Conservation (phyloP, 2,113 vertebrate genomes). For the Corvus moneduloides region DNA sequence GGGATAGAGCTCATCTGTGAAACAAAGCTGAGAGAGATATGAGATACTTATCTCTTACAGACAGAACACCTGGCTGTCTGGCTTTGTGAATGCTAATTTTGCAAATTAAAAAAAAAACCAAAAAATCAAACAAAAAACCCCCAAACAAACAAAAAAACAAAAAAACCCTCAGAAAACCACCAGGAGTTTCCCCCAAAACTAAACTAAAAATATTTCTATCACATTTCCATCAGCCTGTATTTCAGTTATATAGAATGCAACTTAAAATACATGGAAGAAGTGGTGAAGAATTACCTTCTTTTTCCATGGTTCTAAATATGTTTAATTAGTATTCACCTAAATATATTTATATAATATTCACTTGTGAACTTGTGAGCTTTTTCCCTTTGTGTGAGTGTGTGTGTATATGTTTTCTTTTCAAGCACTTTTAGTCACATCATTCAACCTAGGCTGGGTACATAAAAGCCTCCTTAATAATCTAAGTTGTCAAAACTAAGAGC, state of each 20-base stretch:
- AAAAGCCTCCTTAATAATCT: conserved; percentile 15
- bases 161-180: neutral
- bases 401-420: neutral
- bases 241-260: neutral
- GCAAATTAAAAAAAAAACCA: neutral
- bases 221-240: neutral
- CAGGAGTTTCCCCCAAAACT: neutral
- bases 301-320: neutral
- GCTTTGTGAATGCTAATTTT: conserved; percentile 12
- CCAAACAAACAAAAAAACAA: no score
- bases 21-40: neutral
- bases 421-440: conserved; percentile 4
- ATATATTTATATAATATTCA: conserved; percentile 9
- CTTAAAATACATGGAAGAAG: neutral
- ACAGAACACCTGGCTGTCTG: conserved; percentile 28
- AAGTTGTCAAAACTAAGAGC: conserved; percentile 8
- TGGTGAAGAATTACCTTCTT: neutral
- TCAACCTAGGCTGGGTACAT: neutral
- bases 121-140: neutral
- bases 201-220: neutral
- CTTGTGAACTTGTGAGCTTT: neutral
- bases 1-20: conserved; percentile 31
- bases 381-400: neutral
- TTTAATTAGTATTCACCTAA: conserved; percentile 6
- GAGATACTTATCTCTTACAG: conserved; percentile 32